Evolutionary conservation across 2,797 vertebrate species (phyloP), one percentile per base, ranked within the genome.

Genomic region (Argyrosomus regius): DNA sequence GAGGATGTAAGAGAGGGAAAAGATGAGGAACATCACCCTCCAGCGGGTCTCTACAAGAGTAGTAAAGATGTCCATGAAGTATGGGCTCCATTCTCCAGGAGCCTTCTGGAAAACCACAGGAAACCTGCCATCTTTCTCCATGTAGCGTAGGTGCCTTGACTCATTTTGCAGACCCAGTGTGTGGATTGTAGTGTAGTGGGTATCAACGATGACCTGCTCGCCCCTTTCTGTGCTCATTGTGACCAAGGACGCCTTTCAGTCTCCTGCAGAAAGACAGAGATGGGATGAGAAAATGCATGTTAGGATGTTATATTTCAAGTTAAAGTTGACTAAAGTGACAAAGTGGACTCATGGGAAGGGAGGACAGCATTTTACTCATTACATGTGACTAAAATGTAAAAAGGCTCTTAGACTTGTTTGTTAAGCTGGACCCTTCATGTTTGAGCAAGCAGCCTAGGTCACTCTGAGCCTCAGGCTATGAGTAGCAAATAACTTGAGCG

Each of bases 21-120:
- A 98, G 57, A 96, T 90, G 58, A 98, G 96, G 11, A 99, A 85
- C 98, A 99, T 98, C 18, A 97, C 95, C 66, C 97, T 96, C 98
- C 98, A 99, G 66, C 97, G 96, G 80, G 97, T 96, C 88, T 99
- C 98, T 50, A 99, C 97, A 4, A 99, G 93, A 0, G 98, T 99
- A 92, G 98, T 99, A 86, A 99, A 99, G 49, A 99, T 97, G 93
- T 99, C 98, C 1, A 92, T 91, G 50, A 98, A 88, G 5, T 96
- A 99, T 31, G 96, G 96, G 52, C 96, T 95, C 97, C 97, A 99
- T 45, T 97, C 93, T 3, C 96, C 95, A 0, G 96, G 96, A 28
- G 95, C 92, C 65, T 97, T 96, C 31, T 94, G 96, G 89, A 99
- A 97, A 76, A 95, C 94, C 67, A 99, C 97, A 0, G 97, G 96